Base-by-base conservation (phyloP, 2,888 invertebrate species). In the Ophioninae sp. region DNA sequence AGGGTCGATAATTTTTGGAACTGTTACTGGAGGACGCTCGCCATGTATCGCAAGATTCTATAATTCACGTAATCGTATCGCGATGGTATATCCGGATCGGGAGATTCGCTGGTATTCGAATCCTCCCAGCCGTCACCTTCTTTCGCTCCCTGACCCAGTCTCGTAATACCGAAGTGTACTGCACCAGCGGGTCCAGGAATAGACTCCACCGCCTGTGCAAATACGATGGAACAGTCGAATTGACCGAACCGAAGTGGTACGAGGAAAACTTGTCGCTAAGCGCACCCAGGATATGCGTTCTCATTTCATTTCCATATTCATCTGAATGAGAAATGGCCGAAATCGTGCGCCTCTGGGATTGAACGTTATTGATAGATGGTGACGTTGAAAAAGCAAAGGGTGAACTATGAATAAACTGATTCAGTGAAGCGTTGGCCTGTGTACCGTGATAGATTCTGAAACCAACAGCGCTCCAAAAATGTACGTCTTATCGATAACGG, bases 121-220 rank as follows among this genome's bases (percentile, higher is more conserved):
- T 56, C 65, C 30, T 59, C n/a, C 37, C 74, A 76, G 64, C n/a
- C 65, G 57, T 61, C 64, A 20, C 59, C 21, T 37, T 74, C 68
- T 69, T 50, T 56, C 50, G 50, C 50, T 20, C 69, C 23, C 61
- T 79, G 81, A 85, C 85, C 81, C 68, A 83, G 80, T 81, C 80
- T 70, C 72, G 59, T 70, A 76, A 77, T 85, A 78, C 77, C 77
- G 57, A 64, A 80, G 69, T 73, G 17, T 41, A 56, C 17, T 30
- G 64, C 23, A 56, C 62, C 50, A 72, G 56, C 83, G 30, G 65
- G 61, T 70, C 69, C 74, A 75, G 62, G 69, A 79, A 81, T 72
- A 72, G 78, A 81, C 39, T 30, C 10, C 39, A 57, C 65, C 37
- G 72, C 41, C 59, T 65, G 57, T 37, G 23, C 41, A 62, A 39